Percentiles rank a stretch among this genome's conserved stretches.
Conservation (phyloP, 1,140 invertebrate genomes). For the Drosophila subpulchrella region DNA sequence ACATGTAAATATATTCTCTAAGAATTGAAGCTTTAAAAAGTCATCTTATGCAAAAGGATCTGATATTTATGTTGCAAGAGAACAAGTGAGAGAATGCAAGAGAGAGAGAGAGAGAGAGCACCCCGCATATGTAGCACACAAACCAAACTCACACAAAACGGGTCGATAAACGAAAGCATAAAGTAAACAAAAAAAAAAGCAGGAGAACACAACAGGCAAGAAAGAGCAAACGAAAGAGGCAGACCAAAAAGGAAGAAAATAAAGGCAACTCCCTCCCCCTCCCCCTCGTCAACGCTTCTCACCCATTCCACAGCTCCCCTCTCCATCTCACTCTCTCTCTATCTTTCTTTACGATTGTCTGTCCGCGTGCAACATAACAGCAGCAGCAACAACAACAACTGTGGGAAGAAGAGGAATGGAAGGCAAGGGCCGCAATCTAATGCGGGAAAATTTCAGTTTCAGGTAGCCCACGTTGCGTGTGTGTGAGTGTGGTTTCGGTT, state of each 20-base stretch:
- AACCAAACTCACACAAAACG: slow-evolving; percentile 65
- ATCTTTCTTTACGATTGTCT: slow-evolving; percentile 46
- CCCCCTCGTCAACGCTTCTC: not conserved
- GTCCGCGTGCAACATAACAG: slow-evolving; percentile 72
- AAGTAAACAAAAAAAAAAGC: slow-evolving; percentile 81
- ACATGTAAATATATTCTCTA: too few species aligned
- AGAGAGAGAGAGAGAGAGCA: slow-evolving; percentile 22
- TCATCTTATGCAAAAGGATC: slow-evolving; percentile 8
- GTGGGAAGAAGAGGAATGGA: slow-evolving; percentile 20
- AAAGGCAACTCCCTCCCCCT: slow-evolving; percentile 21
- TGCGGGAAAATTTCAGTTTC: slow-evolving; percentile 81
- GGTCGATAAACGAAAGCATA: slow-evolving; percentile 83
- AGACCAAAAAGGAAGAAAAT: slow-evolving; percentile 10
- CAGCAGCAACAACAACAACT: slow-evolving; percentile 44
- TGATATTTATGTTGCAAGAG: slow-evolving; percentile 17
- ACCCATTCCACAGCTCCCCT: slow-evolving; percentile 11
- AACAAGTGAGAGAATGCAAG: not conserved
- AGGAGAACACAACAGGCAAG: slow-evolving; percentile 37
- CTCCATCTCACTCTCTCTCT: slow-evolving; percentile 8
- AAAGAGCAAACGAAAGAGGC: slow-evolving; percentile 51
- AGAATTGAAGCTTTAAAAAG: not conserved
- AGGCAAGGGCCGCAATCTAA: slow-evolving; percentile 64
- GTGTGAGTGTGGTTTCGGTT: slow-evolving; percentile 10
- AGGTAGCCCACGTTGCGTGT: slow-evolving; percentile 57
- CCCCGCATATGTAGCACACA: slow-evolving; percentile 61